phyloP scores from a whole-genome alignment of 1,140 invertebrate genomes.

The Papilio glaucus region DNA sequence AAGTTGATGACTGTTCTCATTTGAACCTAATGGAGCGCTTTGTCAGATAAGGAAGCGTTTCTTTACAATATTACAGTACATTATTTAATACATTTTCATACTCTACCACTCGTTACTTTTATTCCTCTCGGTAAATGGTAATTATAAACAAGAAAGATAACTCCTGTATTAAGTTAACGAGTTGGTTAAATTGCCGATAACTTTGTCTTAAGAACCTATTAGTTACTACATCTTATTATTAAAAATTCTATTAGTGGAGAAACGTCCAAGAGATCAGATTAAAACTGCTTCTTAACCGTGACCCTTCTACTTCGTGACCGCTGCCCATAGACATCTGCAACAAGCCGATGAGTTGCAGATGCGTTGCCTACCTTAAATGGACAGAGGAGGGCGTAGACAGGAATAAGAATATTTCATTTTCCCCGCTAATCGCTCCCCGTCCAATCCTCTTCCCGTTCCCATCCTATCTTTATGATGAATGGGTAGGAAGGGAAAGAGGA shows the following conservation, averaged over 20 bases:
- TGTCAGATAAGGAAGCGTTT: constrained; percentile 12
- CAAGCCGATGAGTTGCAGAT: too few relatives aligned
- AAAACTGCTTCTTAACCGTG: too few relatives aligned
- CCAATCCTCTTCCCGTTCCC: too few relatives aligned
- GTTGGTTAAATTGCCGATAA: not conserved
- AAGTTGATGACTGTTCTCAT: constrained; percentile 10
- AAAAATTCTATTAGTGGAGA: not conserved
- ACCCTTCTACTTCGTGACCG: too few relatives aligned
- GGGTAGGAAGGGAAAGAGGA: too few relatives aligned
- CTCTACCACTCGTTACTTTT: not conserved
- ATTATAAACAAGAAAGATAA: constrained; percentile 4
- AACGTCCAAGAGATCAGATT: not conserved
- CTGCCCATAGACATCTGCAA: too few relatives aligned
- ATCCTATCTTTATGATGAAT: too few relatives aligned
- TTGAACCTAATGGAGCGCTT: not conserved
- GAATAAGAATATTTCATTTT: too few relatives aligned
- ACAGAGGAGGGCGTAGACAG: too few relatives aligned
- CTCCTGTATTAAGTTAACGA: too few relatives aligned
- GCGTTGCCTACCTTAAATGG: too few relatives aligned
- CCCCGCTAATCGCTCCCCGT: too few relatives aligned
- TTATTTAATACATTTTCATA: constrained; percentile 4
- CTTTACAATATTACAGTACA: constrained; percentile 3
- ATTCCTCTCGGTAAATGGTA: not conserved
- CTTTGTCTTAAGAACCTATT: not conserved
- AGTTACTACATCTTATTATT: not conserved